These are phyloP conservation scores for Tetragnatha versicolor DNA, from an alignment of 1,140 invertebrate genomes.

Conservation along the genomic window DNA sequence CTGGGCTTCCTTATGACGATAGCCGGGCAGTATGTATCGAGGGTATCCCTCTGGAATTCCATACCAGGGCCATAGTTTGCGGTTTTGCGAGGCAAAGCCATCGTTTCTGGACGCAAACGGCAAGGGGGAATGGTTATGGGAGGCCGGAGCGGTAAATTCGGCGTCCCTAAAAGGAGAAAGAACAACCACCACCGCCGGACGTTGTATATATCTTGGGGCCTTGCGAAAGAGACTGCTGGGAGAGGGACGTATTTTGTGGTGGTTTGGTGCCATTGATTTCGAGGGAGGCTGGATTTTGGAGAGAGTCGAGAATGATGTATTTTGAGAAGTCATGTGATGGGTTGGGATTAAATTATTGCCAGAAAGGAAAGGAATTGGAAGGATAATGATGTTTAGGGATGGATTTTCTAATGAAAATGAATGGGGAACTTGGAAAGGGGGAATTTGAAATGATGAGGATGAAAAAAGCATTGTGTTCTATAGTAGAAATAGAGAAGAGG, in stretches of 20 bases:
- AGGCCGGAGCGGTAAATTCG: conserved; percentile 8
- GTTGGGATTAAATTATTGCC: no score
- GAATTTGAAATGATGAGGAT: no score
- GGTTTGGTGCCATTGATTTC: neutral
- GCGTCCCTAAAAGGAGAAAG: conserved; percentile 27
- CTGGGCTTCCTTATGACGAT: conserved; percentile 37
- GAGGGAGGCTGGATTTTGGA: no score
- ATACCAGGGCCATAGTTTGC: neutral
- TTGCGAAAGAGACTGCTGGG: neutral
- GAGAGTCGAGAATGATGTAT: neutral
- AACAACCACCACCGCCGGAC: neutral
- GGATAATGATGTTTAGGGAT: no score
- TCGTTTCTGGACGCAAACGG: conserved; percentile 12
- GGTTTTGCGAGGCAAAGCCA: no score
- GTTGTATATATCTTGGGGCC: conserved; percentile 10
- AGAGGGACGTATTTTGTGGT: neutral
- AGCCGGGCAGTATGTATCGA: conserved; percentile 31
- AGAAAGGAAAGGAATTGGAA: no score
- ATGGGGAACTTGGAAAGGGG: no score
- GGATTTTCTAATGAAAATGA: no score
- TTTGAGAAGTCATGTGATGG: no score
- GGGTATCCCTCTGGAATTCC: neutral
- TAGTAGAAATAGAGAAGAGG: no score
- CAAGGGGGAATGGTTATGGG: conserved; percentile 36
- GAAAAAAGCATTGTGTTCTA: no score